These are phyloP conservation scores for Watsonalla binaria DNA, from an alignment of 2,888 invertebrate species.

Conservation along the genomic window DNA sequence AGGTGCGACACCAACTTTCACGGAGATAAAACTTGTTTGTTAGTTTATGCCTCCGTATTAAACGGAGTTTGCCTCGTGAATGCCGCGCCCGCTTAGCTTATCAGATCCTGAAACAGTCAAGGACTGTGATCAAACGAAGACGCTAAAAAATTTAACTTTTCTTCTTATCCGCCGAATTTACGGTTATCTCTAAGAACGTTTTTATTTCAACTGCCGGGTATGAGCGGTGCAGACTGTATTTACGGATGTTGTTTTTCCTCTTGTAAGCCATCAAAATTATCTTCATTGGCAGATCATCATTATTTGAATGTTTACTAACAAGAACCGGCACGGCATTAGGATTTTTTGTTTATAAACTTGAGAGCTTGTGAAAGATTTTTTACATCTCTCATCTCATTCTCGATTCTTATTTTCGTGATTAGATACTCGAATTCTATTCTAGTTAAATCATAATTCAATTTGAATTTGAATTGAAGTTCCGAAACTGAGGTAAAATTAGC, in stretches of 20 bases:
- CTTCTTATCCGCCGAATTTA: constrained; percentile 17
- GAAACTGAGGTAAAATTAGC: constrained; percentile 59
- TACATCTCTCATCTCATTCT: background rate
- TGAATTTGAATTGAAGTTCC: constrained; percentile 44
- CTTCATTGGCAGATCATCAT: no score
- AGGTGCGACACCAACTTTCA: constrained; percentile 63
- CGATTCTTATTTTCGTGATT: background rate
- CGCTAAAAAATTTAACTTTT: constrained; percentile 20
- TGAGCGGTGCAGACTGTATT: background rate
- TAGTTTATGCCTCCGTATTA: constrained; percentile 53
- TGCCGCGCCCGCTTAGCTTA: constrained; percentile 30
- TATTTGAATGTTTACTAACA: no score
- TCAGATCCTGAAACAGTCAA: constrained; percentile 37
- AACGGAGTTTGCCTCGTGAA: constrained; percentile 32
- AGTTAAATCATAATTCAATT: no score
- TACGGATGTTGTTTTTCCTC: no score
- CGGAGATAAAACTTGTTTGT: constrained; percentile 73
- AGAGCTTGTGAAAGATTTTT: no score
- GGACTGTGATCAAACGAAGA: constrained; percentile 20
- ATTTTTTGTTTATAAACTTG: no score
- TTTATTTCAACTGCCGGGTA: constrained; percentile 7
- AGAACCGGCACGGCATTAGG: no score
- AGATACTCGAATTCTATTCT: background rate
- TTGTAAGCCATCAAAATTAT: no score
- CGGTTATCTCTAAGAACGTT: constrained; percentile 14